Evolutionary conservation across 2,113 vertebrate genomes (phyloP), one percentile per base, ranked within the genome.

Genomic region (Camelus bactrianus): DNA sequence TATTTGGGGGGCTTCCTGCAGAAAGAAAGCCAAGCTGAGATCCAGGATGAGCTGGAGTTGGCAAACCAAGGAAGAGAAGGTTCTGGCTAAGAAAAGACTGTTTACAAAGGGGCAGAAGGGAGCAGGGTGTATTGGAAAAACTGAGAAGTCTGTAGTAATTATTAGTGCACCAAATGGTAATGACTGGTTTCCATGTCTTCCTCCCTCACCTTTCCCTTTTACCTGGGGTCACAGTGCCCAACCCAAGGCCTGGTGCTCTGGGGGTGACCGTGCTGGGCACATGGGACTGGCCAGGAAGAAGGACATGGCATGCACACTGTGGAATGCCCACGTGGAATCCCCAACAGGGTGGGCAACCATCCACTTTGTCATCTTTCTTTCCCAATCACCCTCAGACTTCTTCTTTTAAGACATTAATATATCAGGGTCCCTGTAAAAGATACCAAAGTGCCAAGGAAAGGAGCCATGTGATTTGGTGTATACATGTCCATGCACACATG

Each of bases 201-300:
- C 75, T 85, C 46, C 46, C 64, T 50, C 70, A 19, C 32, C 32
- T 91, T 95, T 89, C 65, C 86, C 52, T 69, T 91, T 79, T 60
- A 14, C 22, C 30, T 20, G 26, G 60, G 58, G 30, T 65, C 94
- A 42, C 26, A 64, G 46, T 15, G n/a, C 79, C 77, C 60, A 84
- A 19, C 48, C n/a, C n/a, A 52, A 83, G 56, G 79, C 10, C 94
- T 73, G n/a, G 69, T 32, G 60, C 75, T 84, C 32, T 58, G 46
- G 76, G 38, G 20, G 16, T 13, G 6, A 48, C 72, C 38, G 50
- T 14, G 56, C 76, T n/a, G 52, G 70, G 58, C 67, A 82, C 65
- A 28, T 4, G n/a, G 69, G 52, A 52, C 86, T 38, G 30, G 42
- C 20, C 14, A 52, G 56, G 67, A 87, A 56, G 56, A 86, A 89